Evolutionary conservation across 2,797 vertebrate genomes (phyloP).

Genomic region (Lateolabrax maculatus): DNA sequence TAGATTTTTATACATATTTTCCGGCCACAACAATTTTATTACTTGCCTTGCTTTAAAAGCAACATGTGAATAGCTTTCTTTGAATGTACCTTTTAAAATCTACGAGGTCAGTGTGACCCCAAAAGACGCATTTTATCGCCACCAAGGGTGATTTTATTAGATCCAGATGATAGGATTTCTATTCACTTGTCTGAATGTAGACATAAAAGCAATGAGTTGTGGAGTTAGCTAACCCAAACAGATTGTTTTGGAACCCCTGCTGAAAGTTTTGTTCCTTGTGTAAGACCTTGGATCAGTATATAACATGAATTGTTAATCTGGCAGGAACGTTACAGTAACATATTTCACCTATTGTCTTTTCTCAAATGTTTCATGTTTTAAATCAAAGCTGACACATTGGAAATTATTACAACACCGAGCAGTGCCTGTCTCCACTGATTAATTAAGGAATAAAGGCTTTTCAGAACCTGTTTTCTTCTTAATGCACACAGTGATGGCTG

Average conservation of each 20-base stretch:
- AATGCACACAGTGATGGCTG: constrained; percentile 12
- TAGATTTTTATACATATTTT: not conserved
- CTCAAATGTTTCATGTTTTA: constrained; percentile 50
- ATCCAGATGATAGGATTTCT: constrained; percentile 37
- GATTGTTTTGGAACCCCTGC: constrained; percentile 44
- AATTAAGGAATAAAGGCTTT: constrained; percentile 38
- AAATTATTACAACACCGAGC: constrained; percentile 48
- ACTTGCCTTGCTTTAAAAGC: constrained; percentile 1
- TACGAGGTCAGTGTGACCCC: constrained; percentile 25
- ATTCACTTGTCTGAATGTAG: constrained; percentile 20
- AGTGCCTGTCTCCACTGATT: constrained; percentile 45
- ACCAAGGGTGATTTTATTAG: constrained; percentile 29
- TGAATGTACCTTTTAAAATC: constrained; percentile 5
- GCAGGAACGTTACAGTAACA: constrained; percentile 36
- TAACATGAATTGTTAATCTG: constrained; percentile 54
- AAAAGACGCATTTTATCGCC: not conserved
- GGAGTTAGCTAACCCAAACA: constrained; percentile 40
- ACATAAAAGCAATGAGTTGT: constrained; percentile 40
- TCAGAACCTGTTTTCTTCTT: constrained; percentile 6
- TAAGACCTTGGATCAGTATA: constrained; percentile 36
- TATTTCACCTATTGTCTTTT: constrained; percentile 55
- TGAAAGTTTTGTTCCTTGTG: constrained; percentile 33
- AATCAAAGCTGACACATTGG: constrained; percentile 60
- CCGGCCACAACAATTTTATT: not conserved
- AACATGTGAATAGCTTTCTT: not conserved